Base-by-base conservation (phyloP, 2,888 invertebrate species). In the Stenurella melanura region DNA sequence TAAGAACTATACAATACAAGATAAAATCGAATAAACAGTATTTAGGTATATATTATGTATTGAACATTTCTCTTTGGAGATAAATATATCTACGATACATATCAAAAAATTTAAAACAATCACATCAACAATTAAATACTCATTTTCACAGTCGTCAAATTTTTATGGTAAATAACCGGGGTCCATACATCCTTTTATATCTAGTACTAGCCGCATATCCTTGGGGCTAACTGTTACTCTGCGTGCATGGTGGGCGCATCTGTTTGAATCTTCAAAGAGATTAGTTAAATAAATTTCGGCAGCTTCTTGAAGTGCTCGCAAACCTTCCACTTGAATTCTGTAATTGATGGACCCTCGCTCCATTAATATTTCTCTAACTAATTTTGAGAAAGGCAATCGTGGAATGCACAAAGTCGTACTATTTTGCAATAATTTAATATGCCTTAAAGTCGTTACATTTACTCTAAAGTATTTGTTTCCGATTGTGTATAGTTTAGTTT, bases 221-320 rank as follows among this genome's bases (percentile, higher is more conserved):
- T 85, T 86, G 6, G 88, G 86, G 82, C 86, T 87, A 0, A 92
- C 77, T 0, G 92, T 92, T 0, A 90, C 87, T 2, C 92, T 87
- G 18, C 89, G 88, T 0, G 91, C 90, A 80, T 91, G 91, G 2
- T 86, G 68, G 0, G 91, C 86, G 12, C 91, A 86, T 66, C 90
- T 75, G 57, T 90, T 84, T 0, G 90, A 86, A 82, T 92, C 92
- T 76, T 91, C 88, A 56, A 92, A 90, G 17, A 91, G 87, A 79
- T 90, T 89, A 0, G 89, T 88, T 3, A 92, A 11, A 78, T 91
- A 92, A 78, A 90, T 87, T 85, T 92, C 92, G 0, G 89, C 73
- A 1, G 92, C 86, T 78, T 90, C 90, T 81, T 92, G 92, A 30
- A 92, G 74, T 0, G 91, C 91, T 77, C 87, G 84, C 15, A 92